Base-by-base conservation (phyloP, 1,140 invertebrate genomes). In the Zaprionus tsacasi region DNA sequence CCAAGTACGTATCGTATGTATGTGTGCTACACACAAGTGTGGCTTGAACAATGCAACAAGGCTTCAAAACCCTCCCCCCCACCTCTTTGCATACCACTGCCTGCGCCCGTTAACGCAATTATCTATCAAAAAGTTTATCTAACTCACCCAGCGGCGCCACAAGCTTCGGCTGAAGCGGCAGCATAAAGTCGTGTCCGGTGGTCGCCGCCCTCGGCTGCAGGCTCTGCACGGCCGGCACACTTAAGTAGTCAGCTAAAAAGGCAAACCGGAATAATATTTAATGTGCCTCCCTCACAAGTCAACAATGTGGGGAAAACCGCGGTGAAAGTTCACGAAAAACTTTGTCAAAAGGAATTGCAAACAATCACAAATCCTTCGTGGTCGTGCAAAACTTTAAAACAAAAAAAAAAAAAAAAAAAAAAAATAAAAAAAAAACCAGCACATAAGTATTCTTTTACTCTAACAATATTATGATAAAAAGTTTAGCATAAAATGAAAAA, bases 181-280 rank as follows among this genome's bases (percentile, higher is more conserved):
- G 92, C 92, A 94, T 93, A 48, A 95, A 93, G 85, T 95, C 95
- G 80, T 94, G 94, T 59, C 95, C 95, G 6, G 95, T 95, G 45
- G 95, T 96, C 33, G 95, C 94, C 66, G 95, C 94, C 54, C 95
- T 92, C 11, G 95, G 95, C 93, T 95, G 95, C 76, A 95, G 82
- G 70, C 87, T 91, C 76, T 92, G 85, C 66, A 92, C 81, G 25
- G 85, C 73, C 61, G 91, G 92, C 63, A 93, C 90, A 68, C 78
- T 93, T 68, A 92, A 81, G 76, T 90, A 92, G 82, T 92, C 91
- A 70, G 91, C 91, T 92, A 74, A 83, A 78, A 83, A 59, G 57
- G 70, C 65, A 81, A 54, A 63, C 33, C 33, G 35, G 60, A 43
- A 73, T 65, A 67, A 63, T 67, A 27, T 76, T 61, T 72, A 50